These are phyloP conservation scores for Pyrocoelia pectoralis DNA, from an alignment of 2,888 invertebrate genomes.

Conservation along the genomic window DNA sequence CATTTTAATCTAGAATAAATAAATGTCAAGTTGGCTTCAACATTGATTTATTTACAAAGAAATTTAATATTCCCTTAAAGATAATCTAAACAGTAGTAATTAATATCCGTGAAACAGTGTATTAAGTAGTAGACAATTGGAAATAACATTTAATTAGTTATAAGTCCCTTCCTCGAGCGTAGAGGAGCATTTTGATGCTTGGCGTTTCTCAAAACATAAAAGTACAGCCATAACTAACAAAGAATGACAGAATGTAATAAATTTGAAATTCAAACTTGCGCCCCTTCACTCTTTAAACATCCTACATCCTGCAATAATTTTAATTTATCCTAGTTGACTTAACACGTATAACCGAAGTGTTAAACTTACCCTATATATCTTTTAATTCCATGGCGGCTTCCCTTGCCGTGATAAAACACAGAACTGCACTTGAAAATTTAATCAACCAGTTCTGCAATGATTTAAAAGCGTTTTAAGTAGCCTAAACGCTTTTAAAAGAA, in stretches of 20 bases:
- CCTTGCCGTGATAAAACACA: conserved; percentile 49
- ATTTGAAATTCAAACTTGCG: conserved; percentile 12
- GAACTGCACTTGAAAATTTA: conserved; percentile 51
- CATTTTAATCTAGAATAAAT: conserved; percentile 34
- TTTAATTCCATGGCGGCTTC: conserved; percentile 23
- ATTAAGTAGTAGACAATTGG: conserved; percentile 13
- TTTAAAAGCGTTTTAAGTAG: conserved; percentile 59
- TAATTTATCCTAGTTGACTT: conserved; percentile 30
- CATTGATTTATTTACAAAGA: conserved; percentile 33
- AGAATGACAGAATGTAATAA: conserved; percentile 14
- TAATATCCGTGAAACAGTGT: conserved; percentile 23
- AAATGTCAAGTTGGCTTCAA: conserved; percentile 25
- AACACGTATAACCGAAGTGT: conserved; percentile 17
- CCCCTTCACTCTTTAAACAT: conserved; percentile 16
- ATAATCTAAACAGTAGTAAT: conserved; percentile 29
- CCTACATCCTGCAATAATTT: conserved; percentile 39
- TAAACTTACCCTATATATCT: conserved; percentile 22
- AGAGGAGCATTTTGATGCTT: background rate
- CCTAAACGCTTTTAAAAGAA: conserved; percentile 56
- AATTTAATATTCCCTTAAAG: conserved; percentile 30
- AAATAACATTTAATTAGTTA: background rate
- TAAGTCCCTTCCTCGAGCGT: background rate
- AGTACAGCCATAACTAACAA: background rate
- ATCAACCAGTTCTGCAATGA: conserved; percentile 42
- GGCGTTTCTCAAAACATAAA: conserved; percentile 3